Conservation (phyloP, 2,888 invertebrate species). For the Idaea straminata region DNA sequence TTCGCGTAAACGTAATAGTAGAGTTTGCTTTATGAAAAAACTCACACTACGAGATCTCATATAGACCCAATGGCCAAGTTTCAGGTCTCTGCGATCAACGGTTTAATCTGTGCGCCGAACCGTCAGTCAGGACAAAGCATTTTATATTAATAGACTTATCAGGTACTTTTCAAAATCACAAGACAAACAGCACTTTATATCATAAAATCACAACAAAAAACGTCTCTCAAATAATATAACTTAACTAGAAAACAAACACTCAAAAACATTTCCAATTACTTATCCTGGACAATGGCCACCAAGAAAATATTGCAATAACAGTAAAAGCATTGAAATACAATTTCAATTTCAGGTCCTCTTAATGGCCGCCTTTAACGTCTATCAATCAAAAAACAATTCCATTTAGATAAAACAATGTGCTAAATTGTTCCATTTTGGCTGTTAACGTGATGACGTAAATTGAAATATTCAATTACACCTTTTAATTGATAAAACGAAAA, state of each 20-base stretch:
- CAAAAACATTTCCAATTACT: conserved; percentile 3
- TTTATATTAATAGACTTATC: no score
- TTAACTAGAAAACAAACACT: neutral
- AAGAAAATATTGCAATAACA: conserved; percentile 18
- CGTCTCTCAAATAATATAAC: no score
- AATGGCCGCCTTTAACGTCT: conserved; percentile 13
- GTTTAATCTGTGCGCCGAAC: no score
- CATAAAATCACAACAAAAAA: no score
- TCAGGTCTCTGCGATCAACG: no score
- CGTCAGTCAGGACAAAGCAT: no score
- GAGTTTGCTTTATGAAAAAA: no score
- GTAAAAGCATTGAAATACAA: conserved; percentile 18
- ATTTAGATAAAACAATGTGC: neutral
- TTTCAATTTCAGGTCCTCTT: conserved; percentile 15
- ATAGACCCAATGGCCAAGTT: no score
- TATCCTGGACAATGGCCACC: neutral
- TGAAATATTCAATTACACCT: conserved; percentile 1
- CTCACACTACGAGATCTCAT: no score
- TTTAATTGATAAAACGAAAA: neutral
- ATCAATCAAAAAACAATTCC: conserved; percentile 5
- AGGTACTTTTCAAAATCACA: no score
- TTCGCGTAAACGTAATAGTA: no score
- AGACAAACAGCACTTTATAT: no score
- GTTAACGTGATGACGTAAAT: conserved; percentile 4
- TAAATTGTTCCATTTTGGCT: conserved; percentile 13